These are phyloP conservation scores for Palythoa caribaeorum DNA, from an alignment of 92 coral and sea anemone genomes.

Conservation along the genomic window DNA sequence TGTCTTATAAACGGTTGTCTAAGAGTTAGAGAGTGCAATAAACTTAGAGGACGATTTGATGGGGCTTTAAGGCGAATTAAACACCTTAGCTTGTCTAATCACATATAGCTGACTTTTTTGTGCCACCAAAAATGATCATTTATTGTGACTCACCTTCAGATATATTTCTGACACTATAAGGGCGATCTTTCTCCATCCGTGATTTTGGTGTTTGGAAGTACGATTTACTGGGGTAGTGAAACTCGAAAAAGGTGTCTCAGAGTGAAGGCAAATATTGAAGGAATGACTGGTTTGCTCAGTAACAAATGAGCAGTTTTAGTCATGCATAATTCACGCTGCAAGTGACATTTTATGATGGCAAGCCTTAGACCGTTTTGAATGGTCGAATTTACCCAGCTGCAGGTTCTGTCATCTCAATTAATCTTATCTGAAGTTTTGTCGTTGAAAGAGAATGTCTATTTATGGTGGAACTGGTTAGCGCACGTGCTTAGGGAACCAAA, in stretches of 20 bases:
- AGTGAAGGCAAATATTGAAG: background rate
- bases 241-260: background rate
- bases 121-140: background rate
- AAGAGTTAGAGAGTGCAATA: constrained; percentile 20
- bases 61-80: constrained; percentile 24
- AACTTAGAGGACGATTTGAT: constrained; percentile 10
- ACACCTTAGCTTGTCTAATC: constrained; percentile 11
- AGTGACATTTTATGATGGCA: constrained; percentile 5
- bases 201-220: background rate
- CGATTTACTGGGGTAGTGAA: background rate
- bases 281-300: background rate
- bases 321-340: constrained; percentile 24
- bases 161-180: background rate
- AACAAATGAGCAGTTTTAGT: constrained; percentile 7
- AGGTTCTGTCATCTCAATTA: constrained; percentile 24
- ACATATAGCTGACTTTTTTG: background rate
- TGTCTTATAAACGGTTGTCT: background rate
- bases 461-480: constrained; percentile 34
- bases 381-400: constrained; percentile 35
- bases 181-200: background rate
- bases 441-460: constrained; percentile 19
- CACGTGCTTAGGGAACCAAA: constrained; percentile 13
- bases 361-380: constrained; percentile 33
- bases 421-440: constrained; percentile 14
- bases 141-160: constrained; percentile 7